A percentile compares a stretch with the other conserved stretches of the same genome.
phyloP scores from a whole-genome alignment of 2,797 vertebrate species.

The Hypotaenidia okinawae region DNA sequence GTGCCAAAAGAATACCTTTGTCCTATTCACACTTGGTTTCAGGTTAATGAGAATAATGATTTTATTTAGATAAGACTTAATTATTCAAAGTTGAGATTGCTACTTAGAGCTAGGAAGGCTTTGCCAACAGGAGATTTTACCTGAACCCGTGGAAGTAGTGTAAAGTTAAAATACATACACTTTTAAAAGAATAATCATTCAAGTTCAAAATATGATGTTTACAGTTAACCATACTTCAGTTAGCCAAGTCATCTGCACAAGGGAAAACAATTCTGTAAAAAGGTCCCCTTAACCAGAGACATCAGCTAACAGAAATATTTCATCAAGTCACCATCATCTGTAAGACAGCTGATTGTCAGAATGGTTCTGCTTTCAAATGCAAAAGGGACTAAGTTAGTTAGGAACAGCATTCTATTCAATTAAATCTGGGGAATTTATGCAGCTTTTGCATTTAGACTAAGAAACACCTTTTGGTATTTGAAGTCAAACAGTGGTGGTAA shows the following conservation, averaged over 20 bases:
- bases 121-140: background rate
- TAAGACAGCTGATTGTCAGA: background rate
- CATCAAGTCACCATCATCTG: background rate
- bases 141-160: background rate
- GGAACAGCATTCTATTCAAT: background rate
- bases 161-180: background rate
- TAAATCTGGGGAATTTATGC: background rate
- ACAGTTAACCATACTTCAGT: background rate
- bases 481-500: background rate
- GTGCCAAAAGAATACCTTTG: background rate
- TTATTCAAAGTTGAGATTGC: background rate
- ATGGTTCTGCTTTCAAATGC: background rate
- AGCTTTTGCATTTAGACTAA: background rate
- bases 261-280: background rate
- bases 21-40: background rate
- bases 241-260: background rate
- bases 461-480: background rate
- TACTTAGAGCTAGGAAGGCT: background rate
- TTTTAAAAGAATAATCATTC: background rate
- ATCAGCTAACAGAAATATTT: background rate
- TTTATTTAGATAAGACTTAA: background rate
- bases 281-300: background rate
- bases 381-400: background rate
- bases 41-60: background rate
- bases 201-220: background rate